Conservation (phyloP, 2,113 vertebrate genomes). For the Rhineura floridana region DNA sequence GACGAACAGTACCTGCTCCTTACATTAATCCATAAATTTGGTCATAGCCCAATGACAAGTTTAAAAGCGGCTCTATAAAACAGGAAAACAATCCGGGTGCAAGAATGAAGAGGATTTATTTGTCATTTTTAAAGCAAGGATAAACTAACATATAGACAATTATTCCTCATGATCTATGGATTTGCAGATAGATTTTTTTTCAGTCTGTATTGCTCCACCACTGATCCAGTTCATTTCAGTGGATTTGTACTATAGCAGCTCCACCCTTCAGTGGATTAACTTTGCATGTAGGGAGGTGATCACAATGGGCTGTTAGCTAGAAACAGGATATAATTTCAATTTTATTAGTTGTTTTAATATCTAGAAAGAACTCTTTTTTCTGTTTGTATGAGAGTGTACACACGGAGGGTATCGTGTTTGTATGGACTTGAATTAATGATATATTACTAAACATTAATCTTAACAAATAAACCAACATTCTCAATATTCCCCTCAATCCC, state of each 20-base stretch:
- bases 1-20: slow-evolving; percentile 19
- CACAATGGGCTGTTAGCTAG: slow-evolving; percentile 2
- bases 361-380: slow-evolving; percentile 40
- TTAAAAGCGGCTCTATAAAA: slow-evolving; percentile 34
- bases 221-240: not conserved
- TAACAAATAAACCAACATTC: slow-evolving; percentile 14
- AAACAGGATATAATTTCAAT: not conserved
- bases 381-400: slow-evolving; percentile 35
- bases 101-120: slow-evolving; percentile 24
- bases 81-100: slow-evolving; percentile 18
- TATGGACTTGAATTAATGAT: slow-evolving; percentile 36
- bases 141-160: slow-evolving; percentile 37
- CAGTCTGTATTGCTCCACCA: not conserved
- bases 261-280: slow-evolving; percentile 32
- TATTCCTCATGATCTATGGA: slow-evolving; percentile 29
- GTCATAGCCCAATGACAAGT: slow-evolving; percentile 35
- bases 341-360: slow-evolving; percentile 47
- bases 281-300: not conserved
- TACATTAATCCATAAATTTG: slow-evolving; percentile 61
- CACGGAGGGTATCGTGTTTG: not conserved
- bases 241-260: not conserved
- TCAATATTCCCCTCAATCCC: slow-evolving; percentile 43
- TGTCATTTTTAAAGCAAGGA: slow-evolving; percentile 30
- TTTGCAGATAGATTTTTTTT: slow-evolving; percentile 1
- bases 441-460: slow-evolving; percentile 22